Percentiles rank a stretch among this genome's conserved stretches.
These are phyloP conservation scores for Chaetogeoica ovagalla DNA, from an alignment of 2,888 invertebrate genomes.

Conservation along the genomic window DNA sequence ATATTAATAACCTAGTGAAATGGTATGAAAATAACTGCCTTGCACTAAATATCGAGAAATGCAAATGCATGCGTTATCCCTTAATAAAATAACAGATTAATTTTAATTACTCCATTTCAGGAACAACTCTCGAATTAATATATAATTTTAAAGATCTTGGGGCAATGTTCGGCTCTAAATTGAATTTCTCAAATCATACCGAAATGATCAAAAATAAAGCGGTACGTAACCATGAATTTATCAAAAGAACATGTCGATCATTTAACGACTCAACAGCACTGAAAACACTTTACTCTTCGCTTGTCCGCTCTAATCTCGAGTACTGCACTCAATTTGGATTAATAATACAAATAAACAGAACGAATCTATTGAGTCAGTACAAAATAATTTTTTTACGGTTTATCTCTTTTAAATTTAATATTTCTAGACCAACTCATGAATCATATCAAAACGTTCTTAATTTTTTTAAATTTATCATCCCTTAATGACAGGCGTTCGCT, in stretches of 20 bases:
- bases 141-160: slow-evolving; percentile 1
- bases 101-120: slow-evolving; percentile 1
- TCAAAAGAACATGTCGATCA: slow-evolving; percentile 3
- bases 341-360: too few relatives aligned
- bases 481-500: too few relatives aligned
- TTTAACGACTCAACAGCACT: neutral
- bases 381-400: too few relatives aligned
- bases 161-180: slow-evolving; percentile 3
- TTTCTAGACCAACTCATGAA: too few relatives aligned
- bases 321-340: too few relatives aligned
- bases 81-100: neutral
- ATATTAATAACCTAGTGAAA: too few relatives aligned
- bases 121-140: neutral
- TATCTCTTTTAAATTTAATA: too few relatives aligned
- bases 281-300: neutral
- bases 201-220: slow-evolving; percentile 25
- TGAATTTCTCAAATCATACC: neutral
- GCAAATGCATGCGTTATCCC: neutral
- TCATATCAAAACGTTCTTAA: too few relatives aligned
- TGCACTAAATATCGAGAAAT: neutral
- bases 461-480: too few relatives aligned
- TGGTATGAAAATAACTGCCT: neutral
- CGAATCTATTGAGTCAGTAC: too few relatives aligned
- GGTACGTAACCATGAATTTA: neutral
- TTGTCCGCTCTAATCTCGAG: slow-evolving; percentile 2